Base-by-base conservation (phyloP, 2,888 invertebrate genomes). In the Hybos culiciformis region DNA sequence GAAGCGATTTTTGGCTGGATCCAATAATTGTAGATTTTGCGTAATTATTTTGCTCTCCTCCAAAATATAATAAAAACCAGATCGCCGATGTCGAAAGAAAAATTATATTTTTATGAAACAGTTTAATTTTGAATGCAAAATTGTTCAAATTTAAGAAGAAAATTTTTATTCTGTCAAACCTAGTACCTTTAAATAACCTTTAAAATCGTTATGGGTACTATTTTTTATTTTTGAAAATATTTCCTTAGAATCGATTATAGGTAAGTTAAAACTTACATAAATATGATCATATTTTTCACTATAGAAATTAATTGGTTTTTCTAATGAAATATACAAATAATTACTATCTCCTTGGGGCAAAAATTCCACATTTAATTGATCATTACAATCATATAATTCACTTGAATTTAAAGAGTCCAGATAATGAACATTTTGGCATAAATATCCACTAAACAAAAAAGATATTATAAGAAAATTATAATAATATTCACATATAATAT, bases 221-320 rank as follows among this genome's bases (percentile, higher is more conserved):
- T 6, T 24, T 8, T 4, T 15, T 12, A 32, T 15, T 15, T 14
- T 3, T 14, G 7, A 15, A 19, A 7, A 33, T n/a, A 33, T 24
- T 8, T 24, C 7, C 11, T 8, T 24, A 24, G 7, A 24, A 24
- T 24, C 7, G 24, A 8, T 8, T 38, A 42, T 19, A 24, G 33
- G 12, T 33, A 15, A 14, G 12, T 7, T 14, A 39, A 33, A 38
- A 88, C 91, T 90, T 69, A 93, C 92, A 66, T 74, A 91, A 56
- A 92, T 70, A 26, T 75, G 72, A 43, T 78, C 75, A 63, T 84
- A 90, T 48, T 69, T 68, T 51, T 78, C 78, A 52, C 82, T 83
- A 62, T 79, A 93, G 68, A 88, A 88, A 39, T 74, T 70, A 43
- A 93, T 73, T 2, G 91, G 86, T 24, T 50, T 56, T 37, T 61